Conservation (phyloP, 2,113 vertebrate species). For the Rhinogobius similis region DNA sequence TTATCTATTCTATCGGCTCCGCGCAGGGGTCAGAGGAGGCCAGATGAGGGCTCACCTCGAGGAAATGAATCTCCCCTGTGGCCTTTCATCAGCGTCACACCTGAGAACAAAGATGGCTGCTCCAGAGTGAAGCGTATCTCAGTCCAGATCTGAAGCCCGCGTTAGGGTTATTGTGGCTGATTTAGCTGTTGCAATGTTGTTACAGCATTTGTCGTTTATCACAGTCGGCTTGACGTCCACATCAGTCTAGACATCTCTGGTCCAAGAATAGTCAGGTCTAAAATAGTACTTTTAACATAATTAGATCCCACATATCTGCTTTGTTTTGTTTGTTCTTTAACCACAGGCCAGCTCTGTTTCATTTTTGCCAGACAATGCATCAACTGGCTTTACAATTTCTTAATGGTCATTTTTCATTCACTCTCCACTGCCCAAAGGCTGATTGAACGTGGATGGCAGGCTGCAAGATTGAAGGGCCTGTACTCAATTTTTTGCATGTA, state of each 20-base stretch:
- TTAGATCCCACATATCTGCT: too few relatives aligned
- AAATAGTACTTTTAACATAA: neutral
- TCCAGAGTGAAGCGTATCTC: slow-evolving; percentile 2
- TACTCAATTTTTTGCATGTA: too few relatives aligned
- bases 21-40: slow-evolving; percentile 49
- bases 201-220: slow-evolving; percentile 11
- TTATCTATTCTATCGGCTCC: slow-evolving; percentile 64
- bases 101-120: slow-evolving; percentile 37
- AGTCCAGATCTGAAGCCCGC: slow-evolving; percentile 31
- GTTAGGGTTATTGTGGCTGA: slow-evolving; percentile 27
- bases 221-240: neutral
- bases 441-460: neutral
- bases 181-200: slow-evolving; percentile 24
- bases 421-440: neutral
- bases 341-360: too few relatives aligned
- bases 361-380: too few relatives aligned
- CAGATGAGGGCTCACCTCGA: slow-evolving; percentile 50
- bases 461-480: too few relatives aligned
- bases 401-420: too few relatives aligned
- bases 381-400: too few relatives aligned
- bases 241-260: neutral
- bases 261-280: neutral
- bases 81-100: slow-evolving; percentile 57
- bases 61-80: slow-evolving; percentile 62
- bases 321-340: too few relatives aligned